A percentile compares a stretch with the other conserved stretches of the same genome.
Conservation (phyloP, 1,140 invertebrate species). For the Lepidurus arcticus region DNA sequence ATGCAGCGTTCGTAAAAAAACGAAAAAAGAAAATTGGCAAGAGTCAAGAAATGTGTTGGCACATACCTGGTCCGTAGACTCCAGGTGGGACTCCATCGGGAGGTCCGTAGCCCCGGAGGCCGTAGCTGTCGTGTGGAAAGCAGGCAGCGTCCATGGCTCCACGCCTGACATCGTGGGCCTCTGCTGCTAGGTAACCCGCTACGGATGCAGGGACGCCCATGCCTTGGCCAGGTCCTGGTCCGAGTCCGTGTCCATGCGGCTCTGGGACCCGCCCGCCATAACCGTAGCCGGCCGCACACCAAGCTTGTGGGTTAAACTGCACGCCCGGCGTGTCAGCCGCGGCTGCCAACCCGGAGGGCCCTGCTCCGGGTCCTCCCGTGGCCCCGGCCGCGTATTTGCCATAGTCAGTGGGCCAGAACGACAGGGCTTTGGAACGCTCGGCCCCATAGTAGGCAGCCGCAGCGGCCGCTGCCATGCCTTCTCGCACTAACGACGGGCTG, state of each 20-base stretch:
- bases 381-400: slow-evolving; percentile 47
- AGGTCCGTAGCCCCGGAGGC: slow-evolving; percentile 63
- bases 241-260: slow-evolving; percentile 41
- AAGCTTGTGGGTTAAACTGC: slow-evolving; percentile 40
- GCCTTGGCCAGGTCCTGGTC: slow-evolving; percentile 29
- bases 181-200: slow-evolving; percentile 50
- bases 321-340: slow-evolving; percentile 47
- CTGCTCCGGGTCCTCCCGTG: slow-evolving; percentile 49
- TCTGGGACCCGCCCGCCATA: slow-evolving; percentile 44
- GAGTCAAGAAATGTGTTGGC: slow-evolving; percentile 36
- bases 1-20: too few species aligned
- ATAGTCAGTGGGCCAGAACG: slow-evolving; percentile 60
- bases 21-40: too few species aligned
- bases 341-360: slow-evolving; percentile 49
- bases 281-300: slow-evolving; percentile 52
- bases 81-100: slow-evolving; percentile 68
- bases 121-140: slow-evolving; percentile 69
- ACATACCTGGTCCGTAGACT: slow-evolving; percentile 70
- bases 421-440: slow-evolving; percentile 51
- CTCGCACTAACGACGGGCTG: slow-evolving; percentile 56
- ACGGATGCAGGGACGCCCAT: slow-evolving; percentile 38
- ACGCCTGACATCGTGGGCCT: slow-evolving; percentile 52
- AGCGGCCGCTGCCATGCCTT: slow-evolving; percentile 56
- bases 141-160: slow-evolving; percentile 53
- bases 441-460: slow-evolving; percentile 50